Evolutionary conservation across 2,797 vertebrate species (phyloP).

Genomic region (Hippopotamyrus pictus): DNA sequence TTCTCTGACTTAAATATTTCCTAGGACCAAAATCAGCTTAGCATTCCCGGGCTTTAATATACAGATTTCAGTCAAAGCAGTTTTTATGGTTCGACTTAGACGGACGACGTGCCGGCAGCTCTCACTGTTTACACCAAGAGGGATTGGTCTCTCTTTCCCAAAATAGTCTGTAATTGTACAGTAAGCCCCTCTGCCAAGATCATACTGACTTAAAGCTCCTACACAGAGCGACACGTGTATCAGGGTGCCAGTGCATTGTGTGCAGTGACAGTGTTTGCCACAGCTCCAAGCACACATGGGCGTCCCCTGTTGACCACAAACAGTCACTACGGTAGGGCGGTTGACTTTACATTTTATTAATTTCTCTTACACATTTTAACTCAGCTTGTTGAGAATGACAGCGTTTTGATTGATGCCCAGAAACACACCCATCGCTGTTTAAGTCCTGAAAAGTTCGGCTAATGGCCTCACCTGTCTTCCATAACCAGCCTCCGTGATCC

Average conservation of each 20-base stretch:
- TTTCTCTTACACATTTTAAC: not conserved
- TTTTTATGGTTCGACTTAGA: not conserved
- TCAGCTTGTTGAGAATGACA: not conserved
- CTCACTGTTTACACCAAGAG: constrained; percentile 12
- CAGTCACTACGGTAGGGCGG: not conserved
- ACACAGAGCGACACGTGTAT: not conserved
- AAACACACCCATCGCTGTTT: not conserved
- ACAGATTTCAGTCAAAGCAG: not conserved
- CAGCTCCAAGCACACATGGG: not conserved
- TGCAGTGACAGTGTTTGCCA: not conserved
- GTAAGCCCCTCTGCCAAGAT: constrained; percentile 26
- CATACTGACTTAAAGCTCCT: not conserved
- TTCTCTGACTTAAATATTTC: not conserved
- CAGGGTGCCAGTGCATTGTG: not conserved
- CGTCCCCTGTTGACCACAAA: not conserved
- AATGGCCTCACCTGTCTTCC: not conserved
- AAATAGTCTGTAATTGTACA: not conserved
- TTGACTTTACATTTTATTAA: not conserved
- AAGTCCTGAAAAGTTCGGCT: not conserved
- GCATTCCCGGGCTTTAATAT: not conserved
- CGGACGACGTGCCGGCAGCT: not conserved
- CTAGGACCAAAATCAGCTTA: not conserved
- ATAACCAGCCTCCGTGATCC: not conserved
- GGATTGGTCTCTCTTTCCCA: not conserved
- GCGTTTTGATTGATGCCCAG: not conserved